These are phyloP conservation scores for Trinectes maculatus DNA, from an alignment of 2,113 vertebrate genomes.

Conservation along the genomic window DNA sequence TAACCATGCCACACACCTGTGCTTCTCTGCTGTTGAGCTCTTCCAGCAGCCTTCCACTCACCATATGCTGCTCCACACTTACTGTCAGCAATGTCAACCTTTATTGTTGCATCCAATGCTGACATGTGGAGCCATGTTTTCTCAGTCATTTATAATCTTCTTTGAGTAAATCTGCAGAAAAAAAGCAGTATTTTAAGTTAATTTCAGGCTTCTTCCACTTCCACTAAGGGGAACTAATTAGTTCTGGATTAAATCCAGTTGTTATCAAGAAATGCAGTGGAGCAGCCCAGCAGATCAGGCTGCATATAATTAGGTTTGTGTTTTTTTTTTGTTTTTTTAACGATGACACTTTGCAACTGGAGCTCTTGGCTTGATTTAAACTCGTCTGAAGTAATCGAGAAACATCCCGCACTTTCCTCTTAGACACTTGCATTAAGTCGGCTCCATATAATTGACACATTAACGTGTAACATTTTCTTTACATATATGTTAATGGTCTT, in stretches of 20 bases:
- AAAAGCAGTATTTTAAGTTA: conserved; percentile 4
- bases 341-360: conserved; percentile 10
- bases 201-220: conserved; percentile 7
- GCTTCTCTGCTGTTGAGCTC: background rate
- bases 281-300: conserved; percentile 15
- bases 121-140: background rate
- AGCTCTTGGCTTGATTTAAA: conserved; percentile 20
- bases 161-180: background rate
- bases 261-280: background rate
- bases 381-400: background rate
- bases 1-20: too few relatives aligned
- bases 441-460: background rate
- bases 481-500: too few relatives aligned
- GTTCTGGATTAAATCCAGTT: conserved; percentile 14
- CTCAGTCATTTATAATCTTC: background rate
- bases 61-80: background rate
- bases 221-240: conserved; percentile 28
- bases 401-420: background rate
- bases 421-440: background rate
- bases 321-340: conserved; percentile 19
- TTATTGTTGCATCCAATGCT: background rate
- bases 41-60: background rate
- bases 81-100: background rate
- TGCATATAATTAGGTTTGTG: conserved; percentile 45
- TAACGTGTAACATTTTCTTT: background rate